These are phyloP conservation scores for Actinia tenebrosa DNA, from an alignment of 64 coral and sea anemone species.

Conservation along the genomic window DNA sequence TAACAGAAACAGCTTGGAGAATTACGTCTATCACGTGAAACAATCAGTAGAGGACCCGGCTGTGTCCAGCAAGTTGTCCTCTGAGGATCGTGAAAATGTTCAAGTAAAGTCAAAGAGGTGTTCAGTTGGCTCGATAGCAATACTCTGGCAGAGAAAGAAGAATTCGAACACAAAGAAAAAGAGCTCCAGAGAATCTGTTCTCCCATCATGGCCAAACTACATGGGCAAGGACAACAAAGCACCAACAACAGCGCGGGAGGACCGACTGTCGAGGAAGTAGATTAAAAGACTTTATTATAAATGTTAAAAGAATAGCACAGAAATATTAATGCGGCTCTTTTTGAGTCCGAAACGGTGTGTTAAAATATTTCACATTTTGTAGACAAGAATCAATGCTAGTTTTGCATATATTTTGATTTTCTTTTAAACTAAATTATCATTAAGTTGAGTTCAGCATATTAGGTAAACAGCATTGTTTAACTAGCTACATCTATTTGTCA, in stretches of 20 bases:
- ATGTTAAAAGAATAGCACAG: background rate
- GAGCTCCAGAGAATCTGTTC: slow-evolving; percentile 66
- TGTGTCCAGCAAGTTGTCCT: slow-evolving; percentile 28
- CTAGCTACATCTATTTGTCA: no score
- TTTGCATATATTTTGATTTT: no score
- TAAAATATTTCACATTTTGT: no score
- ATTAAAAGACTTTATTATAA: background rate
- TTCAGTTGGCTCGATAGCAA: slow-evolving; percentile 53
- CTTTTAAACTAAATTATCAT: no score
- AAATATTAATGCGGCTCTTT: no score
- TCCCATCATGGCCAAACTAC: slow-evolving; percentile 70
- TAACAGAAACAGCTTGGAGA: slow-evolving; percentile 74
- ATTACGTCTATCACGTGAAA: slow-evolving; percentile 54
- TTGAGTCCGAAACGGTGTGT: no score
- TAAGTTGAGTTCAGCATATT: no score
- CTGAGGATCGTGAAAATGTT: slow-evolving; percentile 41
- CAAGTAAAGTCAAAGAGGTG: slow-evolving; percentile 46
- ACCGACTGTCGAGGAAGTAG: slow-evolving; percentile 27
- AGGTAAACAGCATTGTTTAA: background rate
- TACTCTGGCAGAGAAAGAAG: slow-evolving; percentile 51
- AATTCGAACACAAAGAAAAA: slow-evolving; percentile 58
- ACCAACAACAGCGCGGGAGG: background rate
- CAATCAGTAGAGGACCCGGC: slow-evolving; percentile 50
- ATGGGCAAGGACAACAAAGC: slow-evolving; percentile 29
- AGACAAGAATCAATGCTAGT: no score